Evolutionary conservation across 2,888 invertebrate species (phyloP), one percentile per base, ranked within the genome.

Genomic region (Diaperis boleti): DNA sequence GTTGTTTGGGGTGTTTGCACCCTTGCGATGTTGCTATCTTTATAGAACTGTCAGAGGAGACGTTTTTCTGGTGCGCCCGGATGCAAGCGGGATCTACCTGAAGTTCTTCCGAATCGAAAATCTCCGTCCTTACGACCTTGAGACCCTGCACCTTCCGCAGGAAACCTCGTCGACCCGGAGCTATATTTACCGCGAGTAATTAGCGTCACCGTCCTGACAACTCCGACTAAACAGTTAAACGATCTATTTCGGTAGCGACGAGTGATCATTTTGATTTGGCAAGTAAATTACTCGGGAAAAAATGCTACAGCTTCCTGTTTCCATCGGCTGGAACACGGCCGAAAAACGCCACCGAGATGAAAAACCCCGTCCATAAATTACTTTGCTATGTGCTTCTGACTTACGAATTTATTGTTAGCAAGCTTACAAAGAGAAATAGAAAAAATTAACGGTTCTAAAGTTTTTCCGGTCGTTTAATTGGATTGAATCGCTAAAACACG

Each of bases 391-490:
- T 79, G 79, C 74, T 79, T 76, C 72, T 79, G 79, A 79, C 79
- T 79, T 70, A 75, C 70, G 69, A 79, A 79, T 79, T 79, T 79
- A 79, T 78, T 75, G 76, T 76, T 72, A 74, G 76, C 74, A 72
- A 71, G 72, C 69, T 70, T 68, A 69, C 70, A 70, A 71, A 71
- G 71, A 66, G 63, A 69, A 63, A 66, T 68, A 67, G 18, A 57
- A 80, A 79, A 79, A 79, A 80, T 78, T 78, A 79, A 80, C 79
- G 79, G 79, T 78, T 79, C 78, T 73, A 69, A 69, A 77, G 78
- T 78, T 79, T 80, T 80, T 79, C 78, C 78, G 78, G 76, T 75
- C 78, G 78, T 80, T 80, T 80, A 80, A 80, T 80, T 80, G 79
- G 77, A 79, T 77, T 73, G 78, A 79, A 78, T 78, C 72, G 78